phyloP scores from a whole-genome alignment of 2,888 invertebrate species.

The Zaprionus obscuricornis region DNA sequence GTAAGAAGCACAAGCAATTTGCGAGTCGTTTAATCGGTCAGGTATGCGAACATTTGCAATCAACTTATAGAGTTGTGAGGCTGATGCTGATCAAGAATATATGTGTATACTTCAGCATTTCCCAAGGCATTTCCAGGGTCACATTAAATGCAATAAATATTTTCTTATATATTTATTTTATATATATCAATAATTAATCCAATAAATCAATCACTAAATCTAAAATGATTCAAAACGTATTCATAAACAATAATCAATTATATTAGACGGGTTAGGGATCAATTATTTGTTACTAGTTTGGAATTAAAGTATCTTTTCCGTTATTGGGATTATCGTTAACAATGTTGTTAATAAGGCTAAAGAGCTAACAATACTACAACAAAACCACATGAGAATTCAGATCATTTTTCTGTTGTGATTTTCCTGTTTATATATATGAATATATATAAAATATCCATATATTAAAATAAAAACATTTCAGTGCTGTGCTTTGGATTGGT shows the following conservation, averaged over 20 bases:
- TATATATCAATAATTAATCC: conserved; percentile 44
- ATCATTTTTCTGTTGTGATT: conserved; percentile 31
- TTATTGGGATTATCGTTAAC: conserved; percentile 51
- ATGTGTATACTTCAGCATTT: too few species aligned
- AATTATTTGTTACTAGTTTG: conserved; percentile 14
- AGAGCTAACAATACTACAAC: conserved; percentile 58
- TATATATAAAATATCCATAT: conserved; percentile 16
- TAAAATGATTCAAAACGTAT: conserved; percentile 46
- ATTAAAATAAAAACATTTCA: conserved; percentile 40
- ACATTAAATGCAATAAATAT: conserved; percentile 36
- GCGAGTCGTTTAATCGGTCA: too few species aligned
- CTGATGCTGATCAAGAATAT: too few species aligned
- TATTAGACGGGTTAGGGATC: not conserved
- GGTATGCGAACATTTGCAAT: too few species aligned
- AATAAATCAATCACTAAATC: conserved; percentile 53
- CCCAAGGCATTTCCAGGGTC: too few species aligned
- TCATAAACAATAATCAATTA: conserved; percentile 22
- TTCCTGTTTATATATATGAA: conserved; percentile 5
- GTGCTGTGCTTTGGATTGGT: conserved; percentile 42
- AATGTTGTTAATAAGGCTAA: conserved; percentile 36
- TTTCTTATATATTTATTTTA: conserved; percentile 52
- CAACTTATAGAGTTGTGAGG: too few species aligned
- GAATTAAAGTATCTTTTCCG: conserved; percentile 29
- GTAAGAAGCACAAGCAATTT: too few species aligned
- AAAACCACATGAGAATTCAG: conserved; percentile 58